Evolutionary conservation across 2,797 vertebrate species (phyloP), one percentile per base, ranked within the genome.

Genomic region (Molossus alvarezi): DNA sequence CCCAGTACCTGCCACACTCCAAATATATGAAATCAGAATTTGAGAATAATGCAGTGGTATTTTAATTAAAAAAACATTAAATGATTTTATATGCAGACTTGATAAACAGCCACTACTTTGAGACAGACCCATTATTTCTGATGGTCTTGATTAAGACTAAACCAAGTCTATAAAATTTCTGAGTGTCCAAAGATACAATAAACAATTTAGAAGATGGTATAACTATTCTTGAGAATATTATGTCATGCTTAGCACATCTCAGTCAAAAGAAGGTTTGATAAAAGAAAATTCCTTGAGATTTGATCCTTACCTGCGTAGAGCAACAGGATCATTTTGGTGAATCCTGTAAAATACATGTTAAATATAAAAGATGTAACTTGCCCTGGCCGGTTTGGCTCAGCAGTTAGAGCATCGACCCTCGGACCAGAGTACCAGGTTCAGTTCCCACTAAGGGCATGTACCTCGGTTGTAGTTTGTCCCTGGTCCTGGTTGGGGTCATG

Each of bases 1-100:
- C 21, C 25, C 6, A 53, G 27, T 82, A 21, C 62, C 21, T 82
- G 13, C 20, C 14, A 11, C 60, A 45, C 13, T 72, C 4, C 5
- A 89, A 23, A 51, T 91, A 29, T 27, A 29, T 57, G 29, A 94
- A 62, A 88, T 75, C 9, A 51, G 37, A 86, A 69, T 89, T 62
- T 41, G 6, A 17, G 23, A 64, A 5, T 9, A 75, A 29, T 57
- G 20, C 23, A 69, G 23, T 9, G 18, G 20, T 64, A 53, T 60
- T 53, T 27, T 53, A 10, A 37, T 81, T n/a, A 69, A 11, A 72
- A 77, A 53, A 65, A 71, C 8, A 13, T 41, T 65, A 76, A 37
- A 1, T 33, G 55, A 27, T 67, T 69, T 10, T 25, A 11, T 84
- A 1, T 33, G 62, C 20, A 76, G 27, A 17, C 23, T 65, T 29